phyloP scores from a whole-genome alignment of 2,113 vertebrate species.

The Hippocampus mohnikei region DNA sequence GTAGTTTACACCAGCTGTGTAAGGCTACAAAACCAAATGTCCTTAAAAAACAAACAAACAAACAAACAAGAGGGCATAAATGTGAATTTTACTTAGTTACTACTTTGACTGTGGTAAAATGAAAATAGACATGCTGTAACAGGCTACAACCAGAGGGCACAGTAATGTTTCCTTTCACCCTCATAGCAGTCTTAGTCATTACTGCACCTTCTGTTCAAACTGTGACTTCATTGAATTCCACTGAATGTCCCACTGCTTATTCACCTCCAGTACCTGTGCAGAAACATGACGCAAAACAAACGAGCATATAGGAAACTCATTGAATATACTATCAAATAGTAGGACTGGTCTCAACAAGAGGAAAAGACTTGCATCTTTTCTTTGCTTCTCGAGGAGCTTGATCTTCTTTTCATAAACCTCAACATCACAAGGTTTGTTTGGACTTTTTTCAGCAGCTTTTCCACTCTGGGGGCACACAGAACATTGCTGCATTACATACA shows the following conservation, averaged over 20 bases:
- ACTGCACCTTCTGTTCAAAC: conserved; percentile 94
- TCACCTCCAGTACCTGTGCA: conserved; percentile 91
- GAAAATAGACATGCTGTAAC: neutral
- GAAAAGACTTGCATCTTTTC: conserved; percentile 82
- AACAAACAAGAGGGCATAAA: no score
- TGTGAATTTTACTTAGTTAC: neutral
- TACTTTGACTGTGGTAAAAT: conserved; percentile 5
- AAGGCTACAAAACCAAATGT: neutral
- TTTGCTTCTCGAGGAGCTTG: conserved; percentile 94
- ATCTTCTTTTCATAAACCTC: conserved; percentile 88
- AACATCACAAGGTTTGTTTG: conserved; percentile 66
- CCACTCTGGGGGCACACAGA: conserved; percentile 57
- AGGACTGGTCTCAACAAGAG: conserved; percentile 8
- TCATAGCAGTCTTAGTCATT: conserved; percentile 33
- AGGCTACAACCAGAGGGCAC: neutral
- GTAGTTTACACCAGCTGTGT: neutral
- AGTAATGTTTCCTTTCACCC: conserved; percentile 37
- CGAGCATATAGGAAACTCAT: conserved; percentile 43
- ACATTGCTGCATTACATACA: conserved; percentile 24
- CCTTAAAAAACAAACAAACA: neutral
- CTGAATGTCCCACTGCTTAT: conserved; percentile 98
- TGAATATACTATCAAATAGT: conserved; percentile 3
- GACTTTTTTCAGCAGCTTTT: conserved; percentile 73
- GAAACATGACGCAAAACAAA: conserved; percentile 39
- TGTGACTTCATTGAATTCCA: conserved; percentile 97